Evolutionary conservation across 2,797 vertebrate genomes (phyloP), one percentile per base, ranked within the genome.

Genomic region (Molothrus aeneus): DNA sequence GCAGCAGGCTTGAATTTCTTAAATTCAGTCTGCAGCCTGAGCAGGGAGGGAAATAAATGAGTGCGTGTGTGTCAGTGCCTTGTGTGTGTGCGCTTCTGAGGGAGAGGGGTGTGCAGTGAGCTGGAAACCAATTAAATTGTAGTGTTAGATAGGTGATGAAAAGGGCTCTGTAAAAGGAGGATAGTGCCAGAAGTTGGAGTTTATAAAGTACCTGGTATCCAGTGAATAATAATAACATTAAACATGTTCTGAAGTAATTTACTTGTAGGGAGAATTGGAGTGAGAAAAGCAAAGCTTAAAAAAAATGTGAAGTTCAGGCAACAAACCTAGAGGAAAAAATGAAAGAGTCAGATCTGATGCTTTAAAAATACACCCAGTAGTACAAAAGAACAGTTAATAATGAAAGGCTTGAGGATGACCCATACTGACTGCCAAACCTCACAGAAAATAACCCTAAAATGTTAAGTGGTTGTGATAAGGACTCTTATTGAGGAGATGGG

Each of bases 121-220:
- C 82, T 95, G 89, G 82, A 96, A 92, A 95, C 61, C 79, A 96
- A 95, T 93, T 94, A 94, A 96, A 80, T 31, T 78, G 47, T 53
- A 68, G 61, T 60, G 71, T 47, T 87, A 86, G 90, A 88, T 72
- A 94, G 60, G 92, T 91, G 94, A 85, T 6, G 31, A 68, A 93
- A 94, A 80, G 59, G 43, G 32, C 53, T 86, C 73, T 80, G 7
- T 34, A 68, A 94, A 80, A 75, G 59, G 51, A 81, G 77, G 61
- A 78, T 56, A 65, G 51, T 50, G 60, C 77, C 84, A 87, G 81
- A 74, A 89, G 65, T 40, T 81, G 40, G 70, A 90, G 77, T 70
- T 85, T 89, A 84, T 72, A 48, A 28, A 94, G 53, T 54, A 90
- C 48, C 59, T 75, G 71, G 26, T 47, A 71, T 53, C 51, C 22